Evolutionary conservation across 2,113 vertebrate genomes (phyloP), one percentile per base, ranked within the genome.

Genomic region (Saimiri boliviensis): DNA sequence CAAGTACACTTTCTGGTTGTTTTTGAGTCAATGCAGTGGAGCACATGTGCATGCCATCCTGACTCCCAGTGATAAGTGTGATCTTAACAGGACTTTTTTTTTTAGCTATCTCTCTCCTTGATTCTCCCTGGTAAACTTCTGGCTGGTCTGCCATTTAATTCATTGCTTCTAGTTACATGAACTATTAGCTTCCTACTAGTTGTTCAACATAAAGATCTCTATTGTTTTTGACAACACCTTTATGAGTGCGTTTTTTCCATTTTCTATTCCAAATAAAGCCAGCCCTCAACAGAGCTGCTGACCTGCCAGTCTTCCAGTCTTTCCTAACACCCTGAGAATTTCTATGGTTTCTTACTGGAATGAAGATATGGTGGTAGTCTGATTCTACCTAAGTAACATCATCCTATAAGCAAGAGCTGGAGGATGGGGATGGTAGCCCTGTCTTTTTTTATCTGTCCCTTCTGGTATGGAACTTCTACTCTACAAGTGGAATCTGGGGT

Each of bases 191-290:
- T 82, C 52, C 45, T 83, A 86, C 13, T 40, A 89, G 42, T 71
- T 92, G 30, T 30, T 96, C 32, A 89, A 89, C 52, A 86, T 73
- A 27, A 92, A 97, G 35, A 91, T 80, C 30, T 91, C 45, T 90
- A 54, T 47, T 74, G 35, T 52, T 91, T 87, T 90, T 66, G 56
- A 73, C 42, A 89, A 79, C 12, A 76, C 23, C 42, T 84, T 91
- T 23, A 81, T 47, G 63, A 70, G 88, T 87, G 79, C 76, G 42
- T 68, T 93, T 74, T 74, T 14, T 86, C 80, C 25, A 56, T 82
- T 45, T 35, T 88, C 30, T 89, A 32, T 37, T 92, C 52, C 58
- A 81, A 85, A 88, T 86, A 70, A 96, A 40, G 27, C 73, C 40
- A 83, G 27, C 17, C 37, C 79, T 88, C 47, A 77, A 35, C 6